Evolutionary conservation across 2,888 invertebrate species (phyloP).

Genomic region (Mesopsocus fuscifrons): DNA sequence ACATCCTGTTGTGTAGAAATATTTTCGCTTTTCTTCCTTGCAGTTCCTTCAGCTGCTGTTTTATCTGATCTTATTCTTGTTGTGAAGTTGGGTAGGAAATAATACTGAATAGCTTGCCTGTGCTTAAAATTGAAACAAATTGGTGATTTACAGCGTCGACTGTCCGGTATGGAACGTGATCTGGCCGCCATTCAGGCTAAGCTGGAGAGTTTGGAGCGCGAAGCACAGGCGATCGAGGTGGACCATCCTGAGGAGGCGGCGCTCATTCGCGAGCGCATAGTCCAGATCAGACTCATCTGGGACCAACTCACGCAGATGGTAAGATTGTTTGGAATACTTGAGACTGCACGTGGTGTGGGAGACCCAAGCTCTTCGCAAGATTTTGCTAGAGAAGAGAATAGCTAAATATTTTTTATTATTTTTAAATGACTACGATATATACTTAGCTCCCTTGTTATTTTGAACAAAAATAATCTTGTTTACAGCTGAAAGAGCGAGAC

Average conservation of each 20-base stretch:
- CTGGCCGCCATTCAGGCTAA: conserved; percentile 97
- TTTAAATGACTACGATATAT: too few relatives aligned
- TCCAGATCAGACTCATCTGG: conserved; percentile 86
- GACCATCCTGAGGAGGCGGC: conserved; percentile 92
- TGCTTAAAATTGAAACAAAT: conserved; percentile 3
- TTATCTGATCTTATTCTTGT: too few relatives aligned
- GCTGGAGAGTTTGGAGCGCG: conserved; percentile 79
- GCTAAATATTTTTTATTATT: conserved; percentile 8
- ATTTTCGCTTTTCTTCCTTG: too few relatives aligned
- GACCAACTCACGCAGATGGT: conserved; percentile 90
- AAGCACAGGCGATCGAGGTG: conserved; percentile 77
- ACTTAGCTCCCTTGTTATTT: too few relatives aligned
- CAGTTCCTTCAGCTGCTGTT: too few relatives aligned
- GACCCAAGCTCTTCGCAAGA: background rate
- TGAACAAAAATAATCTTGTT: too few relatives aligned
- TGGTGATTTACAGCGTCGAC: conserved; percentile 50
- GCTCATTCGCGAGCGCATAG: conserved; percentile 73
- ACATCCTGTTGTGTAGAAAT: background rate
- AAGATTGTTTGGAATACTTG: too few relatives aligned
- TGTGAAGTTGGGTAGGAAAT: too few relatives aligned
- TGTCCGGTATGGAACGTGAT: conserved; percentile 98
- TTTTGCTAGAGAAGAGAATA: background rate
- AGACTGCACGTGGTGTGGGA: background rate
- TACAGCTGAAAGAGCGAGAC: conserved; percentile 86
- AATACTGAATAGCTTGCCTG: too few relatives aligned